These are phyloP conservation scores for Argynnis bischoffii DNA, from an alignment of 2,888 invertebrate species.

Conservation along the genomic window DNA sequence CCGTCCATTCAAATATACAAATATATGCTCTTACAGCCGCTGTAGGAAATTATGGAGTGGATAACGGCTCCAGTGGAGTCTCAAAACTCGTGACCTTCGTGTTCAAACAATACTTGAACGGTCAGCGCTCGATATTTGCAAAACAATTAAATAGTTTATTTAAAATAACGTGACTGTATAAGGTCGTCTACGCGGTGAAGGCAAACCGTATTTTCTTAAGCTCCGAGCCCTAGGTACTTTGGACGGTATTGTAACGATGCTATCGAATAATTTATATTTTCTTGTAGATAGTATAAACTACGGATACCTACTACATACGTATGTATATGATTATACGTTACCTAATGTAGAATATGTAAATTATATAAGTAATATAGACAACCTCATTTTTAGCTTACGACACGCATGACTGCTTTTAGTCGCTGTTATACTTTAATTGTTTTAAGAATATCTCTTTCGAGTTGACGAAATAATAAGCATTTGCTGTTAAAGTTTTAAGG, in stretches of 20 bases:
- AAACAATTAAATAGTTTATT: constrained; percentile 33
- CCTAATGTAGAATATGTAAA: too few species aligned
- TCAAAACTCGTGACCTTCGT: constrained; percentile 58
- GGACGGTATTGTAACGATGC: constrained; percentile 13
- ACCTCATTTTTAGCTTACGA: too few species aligned
- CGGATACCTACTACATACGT: too few species aligned
- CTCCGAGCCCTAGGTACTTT: background rate
- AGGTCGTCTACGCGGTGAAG: constrained; percentile 28
- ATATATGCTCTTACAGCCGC: constrained; percentile 3
- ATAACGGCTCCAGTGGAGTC: constrained; percentile 30
- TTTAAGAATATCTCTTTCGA: too few species aligned
- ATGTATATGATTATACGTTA: too few species aligned
- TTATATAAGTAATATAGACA: too few species aligned
- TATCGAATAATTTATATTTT: background rate
- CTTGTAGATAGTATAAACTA: background rate
- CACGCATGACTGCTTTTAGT: too few species aligned
- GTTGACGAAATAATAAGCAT: too few species aligned
- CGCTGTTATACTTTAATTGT: too few species aligned
- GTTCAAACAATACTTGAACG: constrained; percentile 60
- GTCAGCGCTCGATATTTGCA: constrained; percentile 49
- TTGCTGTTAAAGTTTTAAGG: too few species aligned
- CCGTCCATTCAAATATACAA: background rate
- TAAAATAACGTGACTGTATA: constrained; percentile 35
- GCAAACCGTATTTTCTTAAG: constrained; percentile 28
- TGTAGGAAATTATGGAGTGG: constrained; percentile 18